Evolutionary conservation across 2,797 vertebrate species (phyloP).

Genomic region (Schizothorax lantsangensis): DNA sequence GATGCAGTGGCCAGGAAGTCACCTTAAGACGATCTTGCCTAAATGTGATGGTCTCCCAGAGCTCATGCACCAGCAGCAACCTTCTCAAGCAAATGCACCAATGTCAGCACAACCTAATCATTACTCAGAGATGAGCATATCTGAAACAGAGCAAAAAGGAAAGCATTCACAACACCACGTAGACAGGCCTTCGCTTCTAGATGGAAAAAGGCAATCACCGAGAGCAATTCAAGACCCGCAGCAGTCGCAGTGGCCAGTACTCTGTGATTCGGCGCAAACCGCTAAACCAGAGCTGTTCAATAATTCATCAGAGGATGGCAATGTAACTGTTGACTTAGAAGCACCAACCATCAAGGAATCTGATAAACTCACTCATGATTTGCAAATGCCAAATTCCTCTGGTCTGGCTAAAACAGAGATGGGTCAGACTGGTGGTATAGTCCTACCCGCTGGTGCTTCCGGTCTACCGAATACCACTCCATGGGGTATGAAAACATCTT

Average conservation of each 20-base stretch:
- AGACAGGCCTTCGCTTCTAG: conserved; percentile 74
- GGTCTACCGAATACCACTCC: conserved; percentile 65
- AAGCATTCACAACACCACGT: conserved; percentile 62
- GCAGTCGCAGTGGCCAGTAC: conserved; percentile 64
- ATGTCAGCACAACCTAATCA: conserved; percentile 64
- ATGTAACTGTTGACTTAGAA: conserved; percentile 63
- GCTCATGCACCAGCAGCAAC: conserved; percentile 63
- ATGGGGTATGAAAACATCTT: conserved; percentile 71
- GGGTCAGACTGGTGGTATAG: conserved; percentile 68
- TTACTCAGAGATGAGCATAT: conserved; percentile 60
- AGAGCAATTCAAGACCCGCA: conserved; percentile 63
- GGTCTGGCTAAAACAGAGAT: conserved; percentile 65
- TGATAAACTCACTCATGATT: conserved; percentile 70
- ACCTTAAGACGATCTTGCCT: conserved; percentile 55
- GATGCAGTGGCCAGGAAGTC: conserved; percentile 53
- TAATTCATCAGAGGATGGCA: conserved; percentile 69
- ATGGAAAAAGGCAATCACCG: conserved; percentile 62
- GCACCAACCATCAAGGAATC: conserved; percentile 68
- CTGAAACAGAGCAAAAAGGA: conserved; percentile 66
- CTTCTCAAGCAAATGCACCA: conserved; percentile 61
- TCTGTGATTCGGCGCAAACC: conserved; percentile 61
- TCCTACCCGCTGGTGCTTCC: conserved; percentile 65
- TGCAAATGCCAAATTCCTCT: conserved; percentile 68
- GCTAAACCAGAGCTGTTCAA: conserved; percentile 55
- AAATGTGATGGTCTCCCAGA: conserved; percentile 51